Evolutionary conservation across 2,797 vertebrate genomes (phyloP).

Genomic region (Sebastes matsubarae): DNA sequence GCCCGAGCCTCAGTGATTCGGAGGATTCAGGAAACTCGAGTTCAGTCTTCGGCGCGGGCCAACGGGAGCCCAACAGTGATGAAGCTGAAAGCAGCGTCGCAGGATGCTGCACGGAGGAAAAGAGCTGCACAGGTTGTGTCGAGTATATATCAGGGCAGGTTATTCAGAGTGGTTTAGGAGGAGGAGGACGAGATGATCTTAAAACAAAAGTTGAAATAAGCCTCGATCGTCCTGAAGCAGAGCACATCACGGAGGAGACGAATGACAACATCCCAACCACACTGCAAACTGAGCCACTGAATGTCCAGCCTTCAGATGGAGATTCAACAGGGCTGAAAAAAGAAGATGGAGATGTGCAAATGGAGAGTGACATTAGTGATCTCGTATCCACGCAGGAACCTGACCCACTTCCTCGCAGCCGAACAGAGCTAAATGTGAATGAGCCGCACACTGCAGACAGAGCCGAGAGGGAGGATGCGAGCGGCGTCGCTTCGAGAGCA

Average conservation of each 20-base stretch:
- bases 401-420: constrained; percentile 16
- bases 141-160: neutral
- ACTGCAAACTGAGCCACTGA: constrained; percentile 6
- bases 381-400: constrained; percentile 23
- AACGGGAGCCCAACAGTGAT: neutral
- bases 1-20: constrained; percentile 84
- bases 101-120: neutral
- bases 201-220: neutral
- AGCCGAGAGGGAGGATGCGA: constrained; percentile 6
- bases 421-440: neutral
- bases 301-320: constrained; percentile 11
- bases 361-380: neutral
- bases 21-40: constrained; percentile 48
- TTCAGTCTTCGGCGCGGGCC: neutral
- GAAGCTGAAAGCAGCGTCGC: neutral
- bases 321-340: constrained; percentile 2
- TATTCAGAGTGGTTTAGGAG: neutral
- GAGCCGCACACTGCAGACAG: constrained; percentile 16
- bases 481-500: constrained; percentile 1
- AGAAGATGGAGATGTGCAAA: constrained; percentile 6
- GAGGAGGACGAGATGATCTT: constrained; percentile 15
- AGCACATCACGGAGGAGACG: constrained; percentile 3
- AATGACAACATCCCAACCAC: neutral
- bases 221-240: constrained; percentile 2
- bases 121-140: neutral